Evolutionary conservation across 2,797 vertebrate species (phyloP).

Genomic region (Spea hammondii): DNA sequence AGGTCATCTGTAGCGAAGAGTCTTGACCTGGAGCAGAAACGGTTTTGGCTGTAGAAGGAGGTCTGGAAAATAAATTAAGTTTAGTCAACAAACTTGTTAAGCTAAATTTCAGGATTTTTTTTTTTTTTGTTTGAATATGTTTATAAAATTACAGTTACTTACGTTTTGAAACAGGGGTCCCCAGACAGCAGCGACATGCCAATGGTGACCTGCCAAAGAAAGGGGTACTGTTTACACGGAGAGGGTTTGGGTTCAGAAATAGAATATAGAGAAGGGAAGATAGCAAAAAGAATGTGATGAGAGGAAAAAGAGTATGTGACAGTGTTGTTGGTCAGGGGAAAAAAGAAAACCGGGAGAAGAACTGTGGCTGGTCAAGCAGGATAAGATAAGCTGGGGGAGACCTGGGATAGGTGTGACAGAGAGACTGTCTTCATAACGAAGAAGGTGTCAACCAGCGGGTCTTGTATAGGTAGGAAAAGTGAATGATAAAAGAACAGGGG

Average conservation of each 20-base stretch:
- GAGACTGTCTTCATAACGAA: too few relatives aligned
- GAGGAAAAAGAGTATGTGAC: too few relatives aligned
- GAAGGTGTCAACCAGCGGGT: not conserved
- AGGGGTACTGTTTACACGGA: not conserved
- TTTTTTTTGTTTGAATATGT: too few relatives aligned
- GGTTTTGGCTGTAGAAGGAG: slow-evolving; percentile 88
- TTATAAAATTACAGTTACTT: slow-evolving; percentile 61
- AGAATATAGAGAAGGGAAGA: not conserved
- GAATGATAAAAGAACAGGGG: too few relatives aligned
- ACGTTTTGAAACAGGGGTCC: slow-evolving; percentile 98
- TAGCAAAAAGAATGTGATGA: not conserved
- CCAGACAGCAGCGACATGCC: slow-evolving; percentile 94
- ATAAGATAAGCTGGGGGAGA: too few relatives aligned
- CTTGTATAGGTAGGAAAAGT: not conserved
- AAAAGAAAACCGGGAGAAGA: too few relatives aligned
- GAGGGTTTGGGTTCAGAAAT: too few relatives aligned
- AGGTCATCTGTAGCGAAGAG: slow-evolving; percentile 88
- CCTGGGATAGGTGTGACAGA: too few relatives aligned
- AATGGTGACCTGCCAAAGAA: slow-evolving; percentile 80
- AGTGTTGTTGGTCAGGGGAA: not conserved
- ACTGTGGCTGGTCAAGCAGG: too few relatives aligned
- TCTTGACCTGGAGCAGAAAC: slow-evolving; percentile 85
- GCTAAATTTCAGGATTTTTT: too few relatives aligned
- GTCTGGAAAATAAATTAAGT: slow-evolving; percentile 61
- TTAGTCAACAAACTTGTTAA: not conserved